Base-by-base conservation (phyloP, 37 sponge, comb jelly and placozoan genomes). In the Axinella damicornis region DNA sequence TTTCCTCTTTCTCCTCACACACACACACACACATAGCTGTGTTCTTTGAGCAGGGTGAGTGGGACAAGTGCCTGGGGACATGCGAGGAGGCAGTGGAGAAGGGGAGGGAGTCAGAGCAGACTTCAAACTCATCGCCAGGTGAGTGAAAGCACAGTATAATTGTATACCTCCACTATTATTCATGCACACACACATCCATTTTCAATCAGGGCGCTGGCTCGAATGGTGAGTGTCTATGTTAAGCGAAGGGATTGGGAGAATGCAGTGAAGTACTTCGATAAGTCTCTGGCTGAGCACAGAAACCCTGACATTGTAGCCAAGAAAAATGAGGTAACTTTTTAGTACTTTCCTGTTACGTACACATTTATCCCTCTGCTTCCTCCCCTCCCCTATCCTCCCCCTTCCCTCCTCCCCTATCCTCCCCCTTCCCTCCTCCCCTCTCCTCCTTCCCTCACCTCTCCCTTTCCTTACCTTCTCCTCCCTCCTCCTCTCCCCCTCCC, bases 71-170 rank as follows among this genome's bases (percentile, higher is more conserved):
- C 52, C 30, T 99, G 30, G 83, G 85, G 53, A 71, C 76, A 60
- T 99, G 99, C 71, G 85, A 86, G 31, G 54, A 73, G 60, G 96
- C 94, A 2, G 88, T 97, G 35, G 96, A 95, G 60, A 87, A 88
- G 76, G 99, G 97, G 18, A 75, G 96, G 34, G 99, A 22, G 20
- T 80, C 1, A 79, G 92, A 38, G 93, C 93, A 2, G 97, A 96
- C 77, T 97, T 74, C 76, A 95, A 96, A 73, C 16, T 93, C 35
- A 94, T 97, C 67, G 97, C 99, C 18, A 98, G 95, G 98, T 98
- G 56, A 80, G 96, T 86, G 1, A 46, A 4, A 46, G n/a, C 46
- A 46, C 46, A 46, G n/a, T n/a, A n/a, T n/a, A n/a, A n/a, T n/a
- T n/a, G n/a, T 9, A 46, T 9, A 46, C 46, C 4, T 9, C 4